A percentile compares a stretch with the other conserved stretches of the same genome.
Evolutionary conservation across 2,888 invertebrate genomes (phyloP).

Genomic region (Aleiodes testaceus): DNA sequence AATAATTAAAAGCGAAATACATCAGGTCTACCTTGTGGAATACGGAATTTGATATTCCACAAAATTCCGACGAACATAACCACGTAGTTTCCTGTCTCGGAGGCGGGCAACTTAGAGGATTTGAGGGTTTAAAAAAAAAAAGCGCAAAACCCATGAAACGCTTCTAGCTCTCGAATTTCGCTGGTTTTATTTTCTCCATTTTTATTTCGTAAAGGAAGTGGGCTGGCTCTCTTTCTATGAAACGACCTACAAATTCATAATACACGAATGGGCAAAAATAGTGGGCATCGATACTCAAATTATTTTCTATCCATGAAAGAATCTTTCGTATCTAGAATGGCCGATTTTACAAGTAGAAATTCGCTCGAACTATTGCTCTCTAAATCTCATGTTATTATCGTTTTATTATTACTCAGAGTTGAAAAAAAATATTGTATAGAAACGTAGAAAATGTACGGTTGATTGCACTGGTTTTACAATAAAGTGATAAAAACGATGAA

Average conservation of each 20-base stretch:
- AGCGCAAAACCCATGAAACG: conserved; percentile 46
- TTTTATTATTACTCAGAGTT: conserved; percentile 9
- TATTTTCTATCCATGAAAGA: conserved; percentile 34
- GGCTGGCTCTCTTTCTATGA: conserved; percentile 51
- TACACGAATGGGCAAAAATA: conserved; percentile 52
- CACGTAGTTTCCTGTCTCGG: conserved; percentile 55
- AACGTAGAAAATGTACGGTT: conserved; percentile 4
- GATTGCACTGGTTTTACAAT: conserved; percentile 24
- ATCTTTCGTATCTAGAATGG: conserved; percentile 41
- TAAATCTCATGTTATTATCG: conserved; percentile 1
- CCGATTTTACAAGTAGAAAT: conserved; percentile 9
- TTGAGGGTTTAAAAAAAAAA: conserved; percentile 41
- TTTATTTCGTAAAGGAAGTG: conserved; percentile 58
- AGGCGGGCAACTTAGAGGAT: conserved; percentile 44
- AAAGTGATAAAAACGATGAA: conserved; percentile 13
- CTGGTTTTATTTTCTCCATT: conserved; percentile 40
- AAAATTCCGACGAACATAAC: conserved; percentile 55
- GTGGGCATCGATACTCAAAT: conserved; percentile 29
- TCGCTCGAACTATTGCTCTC: conserved; percentile 15
- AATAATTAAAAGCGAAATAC: no score
- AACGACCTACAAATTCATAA: conserved; percentile 53
- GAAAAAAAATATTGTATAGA: neutral
- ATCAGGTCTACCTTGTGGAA: conserved; percentile 14
- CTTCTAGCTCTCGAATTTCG: conserved; percentile 58
- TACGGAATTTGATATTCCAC: conserved; percentile 57